phyloP scores from a whole-genome alignment of 1,140 invertebrate genomes.

The Orussus abietinus region DNA sequence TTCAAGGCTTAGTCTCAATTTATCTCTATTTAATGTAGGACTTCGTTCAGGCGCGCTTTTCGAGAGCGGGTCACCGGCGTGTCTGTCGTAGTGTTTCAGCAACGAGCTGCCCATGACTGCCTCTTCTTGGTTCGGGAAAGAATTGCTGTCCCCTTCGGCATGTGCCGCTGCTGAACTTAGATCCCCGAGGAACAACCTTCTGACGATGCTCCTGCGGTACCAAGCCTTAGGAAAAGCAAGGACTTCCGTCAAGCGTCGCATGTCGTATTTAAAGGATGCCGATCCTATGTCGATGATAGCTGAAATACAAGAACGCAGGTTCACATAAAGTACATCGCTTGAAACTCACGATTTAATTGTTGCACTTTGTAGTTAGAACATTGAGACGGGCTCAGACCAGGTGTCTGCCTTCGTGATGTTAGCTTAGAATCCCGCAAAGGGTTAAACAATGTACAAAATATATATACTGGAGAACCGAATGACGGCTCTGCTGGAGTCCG shows the following conservation, averaged over 20 bases:
- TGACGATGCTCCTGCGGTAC: constrained; percentile 90
- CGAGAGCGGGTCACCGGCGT: constrained; percentile 35
- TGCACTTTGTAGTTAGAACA: no score
- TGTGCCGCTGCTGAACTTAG: constrained; percentile 58
- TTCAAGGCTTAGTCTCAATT: constrained; percentile 55
- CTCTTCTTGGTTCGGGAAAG: constrained; percentile 41
- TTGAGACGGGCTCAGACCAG: no score
- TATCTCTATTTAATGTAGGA: constrained; percentile 53
- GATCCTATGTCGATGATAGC: constrained; percentile 94
- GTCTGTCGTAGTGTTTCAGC: constrained; percentile 42
- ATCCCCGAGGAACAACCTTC: constrained; percentile 91
- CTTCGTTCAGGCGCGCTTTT: constrained; percentile 49
- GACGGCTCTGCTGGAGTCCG: constrained; percentile 59
- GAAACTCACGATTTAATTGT: constrained; percentile 10
- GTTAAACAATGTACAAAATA: no score
- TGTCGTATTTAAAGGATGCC: constrained; percentile 99
- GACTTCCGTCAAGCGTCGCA: constrained; percentile 95
- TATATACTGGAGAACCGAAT: constrained; percentile 88
- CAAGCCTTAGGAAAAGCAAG: constrained; percentile 97
- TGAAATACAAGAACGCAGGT: constrained; percentile 43
- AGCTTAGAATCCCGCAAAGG: no score
- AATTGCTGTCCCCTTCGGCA: constrained; percentile 50
- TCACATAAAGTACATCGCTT: background rate
- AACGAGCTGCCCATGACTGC: constrained; percentile 45
- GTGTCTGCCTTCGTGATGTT: no score